Evolutionary conservation across 2,888 invertebrate species (phyloP), one percentile per base, ranked within the genome.

Genomic region (Ophion ventricosus): DNA sequence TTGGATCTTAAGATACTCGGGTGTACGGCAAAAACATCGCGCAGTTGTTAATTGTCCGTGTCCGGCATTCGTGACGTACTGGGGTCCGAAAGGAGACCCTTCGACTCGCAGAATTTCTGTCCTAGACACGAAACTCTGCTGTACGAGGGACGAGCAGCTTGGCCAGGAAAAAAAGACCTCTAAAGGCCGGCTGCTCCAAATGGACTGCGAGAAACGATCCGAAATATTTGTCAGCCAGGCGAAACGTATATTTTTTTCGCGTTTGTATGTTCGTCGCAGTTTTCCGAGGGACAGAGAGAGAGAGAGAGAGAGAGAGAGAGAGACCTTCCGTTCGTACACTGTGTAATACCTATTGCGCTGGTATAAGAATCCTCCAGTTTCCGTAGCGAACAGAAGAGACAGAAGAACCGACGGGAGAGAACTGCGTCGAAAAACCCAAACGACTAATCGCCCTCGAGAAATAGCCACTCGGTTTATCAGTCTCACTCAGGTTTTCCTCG

Each of bases 151-250:
- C 49, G 70, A 40, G 29, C 56, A 54, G 56, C 76, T 40, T 83
- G 67, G 87, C 85, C 87, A 87, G 86, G 85, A 90, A 90, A 92
- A 92, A 92, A 92, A 92, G 91, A 76, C 75, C 86, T 83, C 87
- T 91, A 90, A 92, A 90, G 89, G 89, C 91, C 92, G 91, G 90
- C 91, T 92, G 92, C 88, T 92, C 90, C 89, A 91, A 93, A 93
- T 92, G 92, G 92, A 90, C 91, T 89, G 93, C 91, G 89, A 92
- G 88, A 91, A 92, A 91, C 89, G 89, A 88, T 86, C 87, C 87
- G 89, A 89, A 88, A 90, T 90, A 91, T 90, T 91, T 90, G 87
- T 86, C 85, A 84, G 81, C 86, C 86, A 85, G 85, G 87, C 80
- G 83, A 77, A 82, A 49, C 49, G 49, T 76, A 73, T 49, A 67